Conservation (phyloP, 2,888 invertebrate species). For the Nemotelus nigrinus region DNA sequence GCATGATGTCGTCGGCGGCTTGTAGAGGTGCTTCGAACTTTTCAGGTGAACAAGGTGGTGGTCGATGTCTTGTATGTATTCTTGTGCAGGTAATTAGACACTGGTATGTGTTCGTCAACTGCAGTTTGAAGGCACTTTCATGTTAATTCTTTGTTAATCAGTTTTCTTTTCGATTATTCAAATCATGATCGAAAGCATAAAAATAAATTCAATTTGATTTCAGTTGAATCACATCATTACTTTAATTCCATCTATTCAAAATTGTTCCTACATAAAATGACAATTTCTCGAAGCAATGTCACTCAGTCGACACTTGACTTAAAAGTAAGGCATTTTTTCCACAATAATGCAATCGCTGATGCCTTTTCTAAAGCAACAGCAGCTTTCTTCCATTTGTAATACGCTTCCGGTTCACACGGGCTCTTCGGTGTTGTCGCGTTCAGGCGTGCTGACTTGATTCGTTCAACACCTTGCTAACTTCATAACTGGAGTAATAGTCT, state of each 20-base stretch:
- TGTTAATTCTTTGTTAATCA: too few species aligned
- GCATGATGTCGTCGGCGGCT: neutral
- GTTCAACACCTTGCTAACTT: slow-evolving; percentile 28
- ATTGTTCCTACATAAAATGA: too few species aligned
- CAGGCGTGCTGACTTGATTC: slow-evolving; percentile 24
- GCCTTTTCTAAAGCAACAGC: slow-evolving; percentile 14
- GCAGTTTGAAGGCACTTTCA: neutral
- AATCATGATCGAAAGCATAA: too few species aligned
- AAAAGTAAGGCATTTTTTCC: neutral
- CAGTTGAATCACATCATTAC: too few species aligned
- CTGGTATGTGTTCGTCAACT: neutral
- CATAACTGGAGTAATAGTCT: slow-evolving; percentile 44
- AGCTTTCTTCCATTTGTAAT: slow-evolving; percentile 36
- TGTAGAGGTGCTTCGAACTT: slow-evolving; percentile 24
- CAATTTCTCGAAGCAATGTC: too few species aligned
- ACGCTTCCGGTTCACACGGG: slow-evolving; percentile 44
- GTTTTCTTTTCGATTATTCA: too few species aligned
- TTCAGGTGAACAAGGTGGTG: slow-evolving; percentile 28
- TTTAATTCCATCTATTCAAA: too few species aligned
- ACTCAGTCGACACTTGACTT: slow-evolving; percentile 9
- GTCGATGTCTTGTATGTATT: neutral
- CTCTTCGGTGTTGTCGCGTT: slow-evolving; percentile 20
- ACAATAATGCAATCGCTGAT: neutral
- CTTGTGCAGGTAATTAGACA: slow-evolving; percentile 4
- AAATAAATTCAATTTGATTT: too few species aligned